Conservation (phyloP, 2,113 vertebrate species). For the Syrmaticus mikado region DNA sequence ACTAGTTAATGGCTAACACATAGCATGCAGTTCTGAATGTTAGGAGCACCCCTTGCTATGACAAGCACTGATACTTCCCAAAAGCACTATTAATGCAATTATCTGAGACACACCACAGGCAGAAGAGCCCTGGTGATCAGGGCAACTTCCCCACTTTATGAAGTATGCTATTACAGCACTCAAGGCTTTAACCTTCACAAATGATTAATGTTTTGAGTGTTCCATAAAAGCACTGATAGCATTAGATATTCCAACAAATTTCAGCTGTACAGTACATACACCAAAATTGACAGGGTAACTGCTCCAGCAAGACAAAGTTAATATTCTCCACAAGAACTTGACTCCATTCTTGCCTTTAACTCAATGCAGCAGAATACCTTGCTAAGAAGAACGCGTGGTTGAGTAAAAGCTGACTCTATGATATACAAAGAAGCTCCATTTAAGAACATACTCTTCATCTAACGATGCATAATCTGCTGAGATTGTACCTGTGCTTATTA, state of each 20-base stretch:
- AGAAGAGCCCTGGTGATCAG: neutral
- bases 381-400: neutral
- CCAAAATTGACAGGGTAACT: constrained; percentile 18
- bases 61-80: neutral
- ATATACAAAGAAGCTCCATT: neutral
- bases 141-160: neutral
- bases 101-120: neutral
- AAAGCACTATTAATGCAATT: neutral
- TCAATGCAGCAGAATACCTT: neutral
- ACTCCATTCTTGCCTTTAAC: neutral
- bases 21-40: neutral
- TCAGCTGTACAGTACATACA: neutral
- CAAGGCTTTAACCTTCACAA: neutral
- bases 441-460: neutral
- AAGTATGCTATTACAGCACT: neutral
- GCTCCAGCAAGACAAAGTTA: neutral
- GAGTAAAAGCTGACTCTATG: constrained; percentile 17
- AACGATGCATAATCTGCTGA: neutral
- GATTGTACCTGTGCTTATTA: constrained; percentile 3
- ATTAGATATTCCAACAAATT: neutral
- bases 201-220: neutral
- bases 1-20: neutral
- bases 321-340: neutral
- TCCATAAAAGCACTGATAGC: constrained; percentile 19
- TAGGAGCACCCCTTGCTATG: neutral